Conservation (phyloP, 2,797 vertebrate genomes). For the Dallia pectoralis region DNA sequence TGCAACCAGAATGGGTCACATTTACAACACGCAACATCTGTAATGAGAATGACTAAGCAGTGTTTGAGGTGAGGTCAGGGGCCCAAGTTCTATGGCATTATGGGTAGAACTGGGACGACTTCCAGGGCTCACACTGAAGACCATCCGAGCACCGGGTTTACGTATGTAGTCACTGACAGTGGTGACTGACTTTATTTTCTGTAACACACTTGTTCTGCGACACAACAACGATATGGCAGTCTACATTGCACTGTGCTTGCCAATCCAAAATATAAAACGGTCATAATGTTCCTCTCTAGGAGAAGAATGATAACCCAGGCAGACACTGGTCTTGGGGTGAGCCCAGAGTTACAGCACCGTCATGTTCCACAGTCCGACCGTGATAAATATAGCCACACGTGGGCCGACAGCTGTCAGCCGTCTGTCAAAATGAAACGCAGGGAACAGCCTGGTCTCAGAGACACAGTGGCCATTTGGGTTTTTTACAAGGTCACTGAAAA, state of each 20-base stretch:
- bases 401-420: slow-evolving; percentile 65
- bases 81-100: background rate
- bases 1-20: background rate
- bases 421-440: slow-evolving; percentile 55
- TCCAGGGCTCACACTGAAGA: background rate
- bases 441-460: slow-evolving; percentile 20
- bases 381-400: slow-evolving; percentile 69
- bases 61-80: background rate
- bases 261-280: background rate
- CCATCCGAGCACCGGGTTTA: background rate
- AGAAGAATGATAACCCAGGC: slow-evolving; percentile 23
- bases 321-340: slow-evolving; percentile 9
- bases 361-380: slow-evolving; percentile 28
- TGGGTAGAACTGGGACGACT: background rate
- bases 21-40: background rate
- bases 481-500: slow-evolving; percentile 41
- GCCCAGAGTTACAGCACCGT: slow-evolving; percentile 33
- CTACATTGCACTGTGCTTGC: background rate
- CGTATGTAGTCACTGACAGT: background rate
- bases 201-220: background rate
- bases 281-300: background rate
- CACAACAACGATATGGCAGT: background rate
- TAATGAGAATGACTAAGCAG: background rate
- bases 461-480: slow-evolving; percentile 13
- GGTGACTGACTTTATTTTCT: background rate